Evolutionary conservation across 2,888 invertebrate species (phyloP), one percentile per base, ranked within the genome.

Genomic region (Ophion ventricosus): DNA sequence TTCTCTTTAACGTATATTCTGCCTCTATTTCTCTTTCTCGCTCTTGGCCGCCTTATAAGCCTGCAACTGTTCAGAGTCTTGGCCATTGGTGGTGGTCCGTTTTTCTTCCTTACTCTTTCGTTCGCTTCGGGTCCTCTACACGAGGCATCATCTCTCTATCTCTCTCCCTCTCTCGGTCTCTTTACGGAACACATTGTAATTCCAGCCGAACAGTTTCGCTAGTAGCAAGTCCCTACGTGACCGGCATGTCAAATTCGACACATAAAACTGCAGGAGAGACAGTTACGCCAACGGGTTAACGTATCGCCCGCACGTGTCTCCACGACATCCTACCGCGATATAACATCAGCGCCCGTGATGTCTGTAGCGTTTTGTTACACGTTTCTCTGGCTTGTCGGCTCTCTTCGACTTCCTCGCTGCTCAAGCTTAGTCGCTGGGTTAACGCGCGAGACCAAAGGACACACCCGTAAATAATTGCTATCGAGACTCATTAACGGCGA

Each of bases 171-270:
- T 43, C 61, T 61, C 73, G 82, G 78, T 82, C 86, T 87, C 85
- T 86, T 86, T 87, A 85, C 81, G 73, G 73, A 87, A 89, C 89
- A 90, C 92, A 92, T 93, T 92, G 93, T 93, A 92, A 93, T 93
- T 93, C 93, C 88, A 86, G 88, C 90, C 90, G 91, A 92, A 91
- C 90, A 90, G 91, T 92, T 92, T 92, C 91, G 90, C 90, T 91
- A 91, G 92, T 90, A 91, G 92, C 91, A 92, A 92, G 91, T 91
- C 86, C 72, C 90, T 93, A 93, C 93, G 93, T 93, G 93, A 90
- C 86, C 72, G 85, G 93, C 91, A 90, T 93, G 91, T 92, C 93
- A 93, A 93, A 91, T 91, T 92, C 91, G 92, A 91, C 91, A 90
- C 90, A 92, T 93, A 93, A 93, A 93, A 93, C 92, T 93, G 89